A percentile compares a stretch with the other conserved stretches of the same genome.
These are phyloP conservation scores for Bicyclus anynana DNA, from an alignment of 1,140 invertebrate genomes.

Conservation along the genomic window DNA sequence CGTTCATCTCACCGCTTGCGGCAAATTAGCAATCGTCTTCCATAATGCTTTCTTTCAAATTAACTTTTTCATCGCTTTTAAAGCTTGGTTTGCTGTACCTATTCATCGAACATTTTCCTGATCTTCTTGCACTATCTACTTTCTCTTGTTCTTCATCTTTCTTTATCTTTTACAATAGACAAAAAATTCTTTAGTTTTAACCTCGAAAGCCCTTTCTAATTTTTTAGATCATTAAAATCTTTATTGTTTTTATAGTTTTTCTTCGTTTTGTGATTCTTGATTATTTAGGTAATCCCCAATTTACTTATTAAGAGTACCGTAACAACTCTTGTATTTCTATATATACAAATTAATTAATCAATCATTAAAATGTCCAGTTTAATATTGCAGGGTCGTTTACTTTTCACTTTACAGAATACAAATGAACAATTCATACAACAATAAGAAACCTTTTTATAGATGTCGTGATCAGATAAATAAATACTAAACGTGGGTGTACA, in stretches of 20 bases:
- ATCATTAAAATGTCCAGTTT: not conserved
- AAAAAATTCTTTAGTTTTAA: too few relatives aligned
- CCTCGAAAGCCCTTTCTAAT: too few relatives aligned
- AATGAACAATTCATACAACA: conserved; percentile 1
- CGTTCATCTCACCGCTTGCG: conserved; percentile 35
- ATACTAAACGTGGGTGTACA: conserved; percentile 3
- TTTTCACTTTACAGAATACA: conserved; percentile 14
- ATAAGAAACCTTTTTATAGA: not conserved
- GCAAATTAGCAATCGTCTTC: conserved; percentile 19
- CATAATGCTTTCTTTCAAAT: conserved; percentile 6
- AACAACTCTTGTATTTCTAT: too few relatives aligned
- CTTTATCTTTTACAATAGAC: too few relatives aligned
- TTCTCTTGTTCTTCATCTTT: not conserved
- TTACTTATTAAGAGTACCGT: too few relatives aligned
- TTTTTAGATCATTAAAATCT: too few relatives aligned
- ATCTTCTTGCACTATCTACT: not conserved
- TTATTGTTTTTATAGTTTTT: too few relatives aligned
- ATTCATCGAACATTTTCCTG: not conserved
- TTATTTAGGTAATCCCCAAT: too few relatives aligned
- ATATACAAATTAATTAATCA: not conserved
- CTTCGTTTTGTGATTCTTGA: too few relatives aligned
- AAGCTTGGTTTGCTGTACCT: conserved; percentile 1
- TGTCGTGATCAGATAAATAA: conserved; percentile 4
- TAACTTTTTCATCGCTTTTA: conserved; percentile 3
- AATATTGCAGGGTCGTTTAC: conserved; percentile 19